Evolutionary conservation across 2,797 vertebrate species (phyloP).

Genomic region (Lophius americanus): DNA sequence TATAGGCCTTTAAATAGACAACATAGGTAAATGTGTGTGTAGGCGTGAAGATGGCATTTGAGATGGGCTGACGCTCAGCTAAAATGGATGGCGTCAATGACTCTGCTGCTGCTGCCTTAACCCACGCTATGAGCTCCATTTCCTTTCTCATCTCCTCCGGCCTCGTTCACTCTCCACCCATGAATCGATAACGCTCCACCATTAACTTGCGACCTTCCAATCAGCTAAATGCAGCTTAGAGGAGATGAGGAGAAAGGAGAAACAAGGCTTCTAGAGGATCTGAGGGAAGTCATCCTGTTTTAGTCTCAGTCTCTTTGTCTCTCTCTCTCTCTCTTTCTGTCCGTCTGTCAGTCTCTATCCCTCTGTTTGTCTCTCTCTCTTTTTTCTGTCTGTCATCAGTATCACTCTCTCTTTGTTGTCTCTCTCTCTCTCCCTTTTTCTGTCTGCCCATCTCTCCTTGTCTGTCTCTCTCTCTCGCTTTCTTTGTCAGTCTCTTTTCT

Average conservation of each 20-base stretch:
- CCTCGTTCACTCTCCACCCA: conserved; percentile 39
- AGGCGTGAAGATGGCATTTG: conserved; percentile 39
- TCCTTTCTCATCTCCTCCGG: conserved; percentile 37
- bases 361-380: no score
- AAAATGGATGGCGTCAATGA: conserved; percentile 34
- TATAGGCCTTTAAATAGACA: conserved; percentile 52
- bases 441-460: no score
- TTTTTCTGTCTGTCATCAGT: no score
- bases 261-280: conserved; percentile 3
- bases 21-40: conserved; percentile 47
- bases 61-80: conserved; percentile 31
- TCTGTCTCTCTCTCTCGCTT: no score
- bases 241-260: conserved; percentile 18
- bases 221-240: conserved; percentile 47
- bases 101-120: conserved; percentile 27
- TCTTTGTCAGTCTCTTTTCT: no score
- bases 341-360: no score
- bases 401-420: no score
- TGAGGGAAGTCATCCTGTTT: no score
- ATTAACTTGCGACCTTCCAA: conserved; percentile 45
- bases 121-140: conserved; percentile 44
- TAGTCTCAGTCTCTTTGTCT: no score
- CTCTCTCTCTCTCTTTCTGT: no score
- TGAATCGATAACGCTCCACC: conserved; percentile 56
- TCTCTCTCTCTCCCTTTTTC: no score